A percentile compares a stretch with the other conserved stretches of the same genome.
Evolutionary conservation across 2,888 invertebrate species (phyloP).

Genomic region (Chymomyza amoena): DNA sequence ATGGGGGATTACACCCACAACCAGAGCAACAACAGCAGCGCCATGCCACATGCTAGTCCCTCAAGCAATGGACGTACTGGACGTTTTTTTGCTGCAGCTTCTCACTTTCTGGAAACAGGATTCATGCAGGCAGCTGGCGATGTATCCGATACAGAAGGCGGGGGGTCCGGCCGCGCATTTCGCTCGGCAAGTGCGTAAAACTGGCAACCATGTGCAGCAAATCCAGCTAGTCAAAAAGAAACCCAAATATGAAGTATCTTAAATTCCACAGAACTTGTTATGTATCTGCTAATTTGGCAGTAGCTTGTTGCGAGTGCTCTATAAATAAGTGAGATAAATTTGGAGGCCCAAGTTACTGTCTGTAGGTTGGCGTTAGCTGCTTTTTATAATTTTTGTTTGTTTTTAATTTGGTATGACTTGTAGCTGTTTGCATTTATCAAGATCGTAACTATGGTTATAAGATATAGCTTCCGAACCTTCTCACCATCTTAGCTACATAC

Average conservation of each 20-base stretch:
- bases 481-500: not conserved
- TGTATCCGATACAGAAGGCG: not conserved
- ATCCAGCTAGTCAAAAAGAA: not conserved
- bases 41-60: conserved; percentile 8
- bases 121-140: conserved; percentile 35
- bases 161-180: conserved; percentile 13
- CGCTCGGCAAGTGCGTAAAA: conserved; percentile 63
- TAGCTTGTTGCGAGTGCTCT: not conserved
- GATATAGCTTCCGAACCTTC: not conserved
- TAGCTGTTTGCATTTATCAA: not conserved
- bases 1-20: conserved; percentile 11
- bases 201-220: not conserved
- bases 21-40: not conserved
- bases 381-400: not conserved
- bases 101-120: conserved; percentile 60
- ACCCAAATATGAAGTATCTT: not conserved
- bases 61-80: conserved; percentile 53
- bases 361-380: not conserved
- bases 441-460: not conserved
- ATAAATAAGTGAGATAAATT: not conserved
- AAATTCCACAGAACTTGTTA: not conserved
- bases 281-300: not conserved
- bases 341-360: not conserved
- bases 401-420: not conserved
- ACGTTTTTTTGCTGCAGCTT: conserved; percentile 64